Conservation (phyloP, 2,113 vertebrate species). For the Otocyon megalotis region DNA sequence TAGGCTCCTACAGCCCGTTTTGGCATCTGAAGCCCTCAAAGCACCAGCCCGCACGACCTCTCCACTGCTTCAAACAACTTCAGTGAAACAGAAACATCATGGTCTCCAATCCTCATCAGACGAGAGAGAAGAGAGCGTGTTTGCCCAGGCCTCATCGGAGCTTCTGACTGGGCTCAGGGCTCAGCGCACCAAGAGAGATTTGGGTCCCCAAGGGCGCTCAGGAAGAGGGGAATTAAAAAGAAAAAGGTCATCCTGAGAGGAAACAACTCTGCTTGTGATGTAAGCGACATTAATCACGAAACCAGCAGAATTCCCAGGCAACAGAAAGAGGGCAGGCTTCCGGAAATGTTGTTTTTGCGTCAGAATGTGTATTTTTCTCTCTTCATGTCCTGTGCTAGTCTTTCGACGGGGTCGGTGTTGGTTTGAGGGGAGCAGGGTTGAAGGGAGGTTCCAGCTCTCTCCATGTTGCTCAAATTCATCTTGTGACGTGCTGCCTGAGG, state of each 20-base stretch:
- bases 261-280: not conserved
- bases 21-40: constrained; percentile 57
- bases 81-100: constrained; percentile 50
- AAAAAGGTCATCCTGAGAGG: not conserved
- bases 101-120: constrained; percentile 52
- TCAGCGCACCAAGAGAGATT: not conserved
- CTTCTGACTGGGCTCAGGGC: not conserved
- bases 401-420: not conserved
- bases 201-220: not conserved
- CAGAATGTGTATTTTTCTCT: not conserved
- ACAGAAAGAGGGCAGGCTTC: not conserved
- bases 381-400: not conserved
- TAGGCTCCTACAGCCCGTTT: constrained; percentile 6
- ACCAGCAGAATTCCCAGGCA: not conserved
- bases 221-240: not conserved
- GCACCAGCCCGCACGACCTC: not conserved
- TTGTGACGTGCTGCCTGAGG: not conserved
- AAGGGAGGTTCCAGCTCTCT: not conserved
- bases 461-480: not conserved
- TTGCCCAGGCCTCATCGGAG: not conserved
- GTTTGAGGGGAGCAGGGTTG: not conserved
- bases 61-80: constrained; percentile 52
- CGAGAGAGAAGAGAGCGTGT: not conserved
- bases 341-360: not conserved
- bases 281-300: not conserved